Percentiles rank a stretch among this genome's conserved stretches.
phyloP scores from a whole-genome alignment of 1,140 invertebrate species.

The Probaryconus sp. region DNA sequence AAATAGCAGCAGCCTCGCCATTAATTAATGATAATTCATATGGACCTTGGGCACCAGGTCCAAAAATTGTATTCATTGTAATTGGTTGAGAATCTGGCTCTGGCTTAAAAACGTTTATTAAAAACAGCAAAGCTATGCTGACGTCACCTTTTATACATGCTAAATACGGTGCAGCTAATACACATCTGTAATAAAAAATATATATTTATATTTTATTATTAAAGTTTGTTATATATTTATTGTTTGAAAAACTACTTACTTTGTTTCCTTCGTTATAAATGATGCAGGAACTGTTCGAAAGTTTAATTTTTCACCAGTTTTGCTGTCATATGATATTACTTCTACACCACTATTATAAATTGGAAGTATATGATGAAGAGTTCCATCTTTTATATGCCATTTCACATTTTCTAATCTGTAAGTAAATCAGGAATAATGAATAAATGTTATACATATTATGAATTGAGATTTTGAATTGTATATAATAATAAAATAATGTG shows the following conservation, averaged over 20 bases:
- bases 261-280: constrained; percentile 81
- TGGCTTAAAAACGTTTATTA: constrained; percentile 71
- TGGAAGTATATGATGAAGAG: constrained; percentile 83
- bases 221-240: not conserved
- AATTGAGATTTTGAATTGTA: too few relatives aligned
- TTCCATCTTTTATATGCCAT: constrained; percentile 82
- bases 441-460: too few relatives aligned
- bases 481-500: constrained; percentile 19
- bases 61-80: constrained; percentile 73
- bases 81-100: constrained; percentile 66
- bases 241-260: constrained; percentile 71
- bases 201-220: not conserved
- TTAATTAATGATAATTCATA: constrained; percentile 67
- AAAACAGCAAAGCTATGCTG: constrained; percentile 70
- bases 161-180: constrained; percentile 81
- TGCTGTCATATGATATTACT: constrained; percentile 83
- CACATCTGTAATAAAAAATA: constrained; percentile 79
- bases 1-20: constrained; percentile 62
- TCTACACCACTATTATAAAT: constrained; percentile 83
- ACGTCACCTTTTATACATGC: constrained; percentile 80
- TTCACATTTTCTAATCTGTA: constrained; percentile 74
- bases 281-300: constrained; percentile 81
- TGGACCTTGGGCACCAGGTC: constrained; percentile 70
- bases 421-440: constrained; percentile 21
- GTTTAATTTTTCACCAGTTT: constrained; percentile 82